phyloP scores from a whole-genome alignment of 2,888 invertebrate species.

The Gasteruption jaculator region DNA sequence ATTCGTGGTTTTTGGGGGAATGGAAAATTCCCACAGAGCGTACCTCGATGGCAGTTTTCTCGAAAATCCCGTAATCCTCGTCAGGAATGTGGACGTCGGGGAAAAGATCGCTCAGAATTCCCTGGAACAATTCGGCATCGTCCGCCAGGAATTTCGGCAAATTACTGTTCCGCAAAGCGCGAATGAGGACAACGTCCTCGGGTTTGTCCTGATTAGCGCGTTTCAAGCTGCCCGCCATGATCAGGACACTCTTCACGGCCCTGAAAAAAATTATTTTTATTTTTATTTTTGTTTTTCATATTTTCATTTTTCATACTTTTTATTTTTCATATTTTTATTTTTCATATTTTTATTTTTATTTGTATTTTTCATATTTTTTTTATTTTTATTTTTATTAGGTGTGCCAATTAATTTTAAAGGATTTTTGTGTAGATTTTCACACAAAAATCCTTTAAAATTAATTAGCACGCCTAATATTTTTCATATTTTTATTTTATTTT shows the following conservation, averaged over 20 bases:
- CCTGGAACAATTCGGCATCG: slow-evolving; percentile 78
- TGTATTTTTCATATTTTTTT: too few species aligned
- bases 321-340: too few species aligned
- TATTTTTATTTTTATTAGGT: too few species aligned
- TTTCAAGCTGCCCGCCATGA: slow-evolving; percentile 88
- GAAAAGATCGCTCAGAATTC: slow-evolving; percentile 85
- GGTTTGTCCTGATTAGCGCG: slow-evolving; percentile 77
- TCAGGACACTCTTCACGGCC: slow-evolving; percentile 88
- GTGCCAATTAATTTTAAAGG: too few species aligned
- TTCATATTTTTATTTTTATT: too few species aligned
- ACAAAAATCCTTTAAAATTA: too few species aligned
- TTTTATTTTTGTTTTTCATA: too few species aligned
- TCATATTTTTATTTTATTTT: too few species aligned
- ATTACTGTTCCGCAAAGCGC: slow-evolving; percentile 85
- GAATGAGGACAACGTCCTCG: slow-evolving; percentile 79
- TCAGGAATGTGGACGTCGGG: slow-evolving; percentile 76
- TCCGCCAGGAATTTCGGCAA: slow-evolving; percentile 85
- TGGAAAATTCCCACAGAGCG: too few species aligned
- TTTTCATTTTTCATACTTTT: too few species aligned
- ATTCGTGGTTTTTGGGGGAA: neutral
- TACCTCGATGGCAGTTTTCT: slow-evolving; percentile 57
- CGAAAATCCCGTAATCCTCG: slow-evolving; percentile 74
- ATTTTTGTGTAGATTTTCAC: too few species aligned
- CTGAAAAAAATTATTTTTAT: slow-evolving; percentile 44
- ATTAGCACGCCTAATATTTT: too few species aligned